Base-by-base conservation (phyloP, 2,113 vertebrate genomes). In the Mobula birostris region DNA sequence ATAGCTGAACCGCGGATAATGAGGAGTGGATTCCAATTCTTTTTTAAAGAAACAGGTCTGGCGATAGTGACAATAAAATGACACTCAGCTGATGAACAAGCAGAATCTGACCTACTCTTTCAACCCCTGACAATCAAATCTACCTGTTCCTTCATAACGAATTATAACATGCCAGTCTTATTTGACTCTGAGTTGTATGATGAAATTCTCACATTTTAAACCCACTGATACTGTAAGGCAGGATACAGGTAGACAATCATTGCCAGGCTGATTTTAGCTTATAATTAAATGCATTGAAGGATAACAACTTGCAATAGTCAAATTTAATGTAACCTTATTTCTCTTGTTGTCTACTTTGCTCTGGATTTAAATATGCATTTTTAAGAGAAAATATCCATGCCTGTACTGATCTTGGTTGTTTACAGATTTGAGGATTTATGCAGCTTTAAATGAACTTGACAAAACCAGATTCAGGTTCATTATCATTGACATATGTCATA, bases 51-150 rank as follows among this genome's bases (percentile, higher is more conserved):
- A 97, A 97, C 96, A 96, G 97, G 97, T 97, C 97, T 97, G 96
- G 97, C 97, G 96, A 96, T 97, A 97, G 96, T 96, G 97, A 98
- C 98, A 98, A 98, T 97, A 98, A 98, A 98, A 98, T 98, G 98
- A 97, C 97, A 97, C 97, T 98, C 97, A 98, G 97, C 97, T 99
- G 97, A 98, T 94, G 96, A 98, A 98, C 97, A 97, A 98, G 97
- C 94, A 4, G 96, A 96, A 96, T 97, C 97, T 98, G 98, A 98
- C 98, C 98, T 98, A 97, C 97, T 97, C 97, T 98, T 97, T 97
- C 97, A 97, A 99, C 98, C 98, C 97, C 97, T 98, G 98, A 97
- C 97, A 97, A 99, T 98, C 98, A 98, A 98, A 98, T 98, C 98
- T 96, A 97, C 96, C 96, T 97, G 96, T 96, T 97, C 96, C 97